These are phyloP conservation scores for Notamacropus eugenii DNA, from an alignment of 2,797 vertebrate genomes.

Conservation along the genomic window DNA sequence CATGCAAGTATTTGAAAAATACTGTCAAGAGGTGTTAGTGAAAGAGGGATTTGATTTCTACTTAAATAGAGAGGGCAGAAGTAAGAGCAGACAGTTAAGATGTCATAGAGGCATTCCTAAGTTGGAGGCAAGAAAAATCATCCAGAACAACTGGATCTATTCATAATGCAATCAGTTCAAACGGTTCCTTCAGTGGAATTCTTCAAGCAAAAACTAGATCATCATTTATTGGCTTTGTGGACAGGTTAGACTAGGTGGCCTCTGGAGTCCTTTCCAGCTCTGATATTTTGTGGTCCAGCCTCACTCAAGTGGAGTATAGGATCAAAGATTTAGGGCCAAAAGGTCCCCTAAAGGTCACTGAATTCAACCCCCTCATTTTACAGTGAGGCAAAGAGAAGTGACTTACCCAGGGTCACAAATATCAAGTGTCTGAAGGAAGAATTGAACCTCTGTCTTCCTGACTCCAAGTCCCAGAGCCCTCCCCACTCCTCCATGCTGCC, in stretches of 20 bases:
- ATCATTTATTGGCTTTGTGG: not conserved
- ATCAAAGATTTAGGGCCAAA: not conserved
- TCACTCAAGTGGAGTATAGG: not conserved
- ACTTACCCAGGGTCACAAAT: not conserved
- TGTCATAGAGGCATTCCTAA: not conserved
- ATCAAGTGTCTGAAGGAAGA: not conserved
- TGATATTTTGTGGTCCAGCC: not conserved
- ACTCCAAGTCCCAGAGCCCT: not conserved
- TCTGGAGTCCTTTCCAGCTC: not conserved
- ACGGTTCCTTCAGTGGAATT: not conserved
- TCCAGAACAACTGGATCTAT: not conserved
- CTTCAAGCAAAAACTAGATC: not conserved
- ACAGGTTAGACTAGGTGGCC: not conserved
- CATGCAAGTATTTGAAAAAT: not conserved
- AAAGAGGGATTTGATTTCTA: not conserved
- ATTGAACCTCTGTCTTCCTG: not conserved
- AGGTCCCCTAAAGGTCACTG: not conserved
- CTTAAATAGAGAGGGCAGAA: not conserved
- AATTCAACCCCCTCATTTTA: not conserved
- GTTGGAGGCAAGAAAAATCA: not conserved
- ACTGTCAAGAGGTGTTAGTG: not conserved
- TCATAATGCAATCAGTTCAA: not conserved
- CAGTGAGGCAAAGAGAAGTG: not conserved
- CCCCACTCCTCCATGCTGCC: not conserved
- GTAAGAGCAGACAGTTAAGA: not conserved